Percentiles rank a stretch among this genome's conserved stretches.
Evolutionary conservation across 2,797 vertebrate genomes (phyloP).

Genomic region (Microhierax caerulescens): DNA sequence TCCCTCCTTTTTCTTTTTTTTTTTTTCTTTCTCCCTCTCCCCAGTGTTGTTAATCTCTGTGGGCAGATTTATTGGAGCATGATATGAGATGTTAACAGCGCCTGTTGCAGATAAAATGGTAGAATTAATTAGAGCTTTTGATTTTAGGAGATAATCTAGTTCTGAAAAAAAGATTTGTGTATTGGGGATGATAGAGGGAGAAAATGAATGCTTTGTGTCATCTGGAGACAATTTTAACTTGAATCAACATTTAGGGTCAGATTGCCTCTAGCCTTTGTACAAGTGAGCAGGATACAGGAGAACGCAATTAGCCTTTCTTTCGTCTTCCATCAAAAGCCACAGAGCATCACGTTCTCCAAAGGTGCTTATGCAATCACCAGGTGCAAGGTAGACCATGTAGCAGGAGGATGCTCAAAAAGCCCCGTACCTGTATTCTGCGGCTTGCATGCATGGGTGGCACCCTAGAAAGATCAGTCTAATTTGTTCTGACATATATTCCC

Average conservation of each 20-base stretch:
- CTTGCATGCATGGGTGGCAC: fast-evolving
- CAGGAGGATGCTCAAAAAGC: background rate
- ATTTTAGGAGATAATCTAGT: constrained; percentile 43
- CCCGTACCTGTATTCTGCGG: background rate
- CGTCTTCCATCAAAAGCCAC: background rate
- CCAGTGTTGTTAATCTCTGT: constrained; percentile 41
- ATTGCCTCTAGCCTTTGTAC: background rate
- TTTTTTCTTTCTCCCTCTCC: too few relatives aligned
- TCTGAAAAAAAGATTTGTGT: constrained; percentile 22
- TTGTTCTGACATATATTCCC: background rate
- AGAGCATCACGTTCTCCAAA: background rate
- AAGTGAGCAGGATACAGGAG: background rate
- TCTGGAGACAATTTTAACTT: background rate
- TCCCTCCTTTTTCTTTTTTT: background rate
- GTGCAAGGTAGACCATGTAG: background rate
- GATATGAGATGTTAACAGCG: constrained; percentile 47
- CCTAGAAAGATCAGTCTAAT: background rate
- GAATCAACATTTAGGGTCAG: constrained; percentile 17
- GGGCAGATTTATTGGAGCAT: constrained; percentile 64
- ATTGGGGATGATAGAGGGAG: background rate
- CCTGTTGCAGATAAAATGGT: constrained; percentile 46
- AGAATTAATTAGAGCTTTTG: constrained; percentile 58
- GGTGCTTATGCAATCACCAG: background rate
- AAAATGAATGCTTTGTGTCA: background rate
- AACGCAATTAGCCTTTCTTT: background rate